Base-by-base conservation (phyloP, 2,797 vertebrate genomes). In the Catostomus latipinnis region DNA sequence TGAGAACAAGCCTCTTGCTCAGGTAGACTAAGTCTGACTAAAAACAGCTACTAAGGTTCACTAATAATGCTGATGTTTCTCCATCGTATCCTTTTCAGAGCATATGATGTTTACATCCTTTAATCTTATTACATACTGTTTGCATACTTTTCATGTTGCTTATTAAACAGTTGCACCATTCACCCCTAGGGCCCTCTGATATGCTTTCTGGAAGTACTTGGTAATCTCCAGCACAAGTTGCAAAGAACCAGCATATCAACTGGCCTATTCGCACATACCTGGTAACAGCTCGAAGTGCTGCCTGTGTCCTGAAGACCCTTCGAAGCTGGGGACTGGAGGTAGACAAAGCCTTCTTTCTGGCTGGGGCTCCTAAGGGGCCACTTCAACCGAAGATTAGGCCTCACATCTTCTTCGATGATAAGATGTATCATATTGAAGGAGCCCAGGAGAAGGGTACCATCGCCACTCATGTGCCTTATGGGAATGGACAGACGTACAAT, bases 391-490 rank as follows among this genome's bases (percentile, higher is more conserved):
- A 98, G 88, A 98, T 99, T 43, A 91, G 84, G 14, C 97, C 97
- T 0, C 97, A 98, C 87, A 95, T 99, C 91, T 98, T 93, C 91
- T 98, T 99, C 57, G 96, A 98, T 11, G 97, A 98, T 88, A 95
- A 96, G 89, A 98, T 98, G 97, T 98, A 96, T 88, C 96, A 96
- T 86, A 92, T 96, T 0, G 93, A 96, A 88, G 95, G 94, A 54
- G 95, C 95, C 8, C 92, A 93, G 61, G 94, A 97, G 65, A 80
- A 94, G 45, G 96, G 96, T 22, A 95, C 96, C 76, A 90, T 95
- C 60, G 86, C 96, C 0, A 95, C 94, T 0, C 96, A 97, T 0
- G 96, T 96, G 53, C 96, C 97, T 9, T 97, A 96, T 1, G 95
- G 96, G 22, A 74, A 96, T 46, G 91, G 89, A 88, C 95, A 96